Percentiles rank a stretch among this genome's conserved stretches.
phyloP scores from a whole-genome alignment of 2,113 vertebrate genomes.

The Platichthys flesus region DNA sequence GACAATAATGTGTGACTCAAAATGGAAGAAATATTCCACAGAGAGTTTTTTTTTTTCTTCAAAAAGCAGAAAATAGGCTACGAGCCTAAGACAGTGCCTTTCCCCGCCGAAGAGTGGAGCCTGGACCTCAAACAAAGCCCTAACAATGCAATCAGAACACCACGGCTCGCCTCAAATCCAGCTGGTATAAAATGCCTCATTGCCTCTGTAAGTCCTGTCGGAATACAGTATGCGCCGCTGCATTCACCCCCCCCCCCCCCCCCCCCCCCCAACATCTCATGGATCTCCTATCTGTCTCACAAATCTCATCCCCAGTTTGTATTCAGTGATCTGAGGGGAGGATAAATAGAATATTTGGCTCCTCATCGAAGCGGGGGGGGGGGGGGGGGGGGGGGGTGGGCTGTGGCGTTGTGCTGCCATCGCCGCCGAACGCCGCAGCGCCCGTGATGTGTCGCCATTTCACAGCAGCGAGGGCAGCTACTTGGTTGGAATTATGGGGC shows the following conservation, averaged over 20 bases:
- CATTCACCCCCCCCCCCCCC: neutral
- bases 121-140: conserved; percentile 47
- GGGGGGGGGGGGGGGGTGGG: conserved; percentile 26
- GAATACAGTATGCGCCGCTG: conserved; percentile 26
- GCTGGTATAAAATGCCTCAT: conserved; percentile 60
- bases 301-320: conserved; percentile 58
- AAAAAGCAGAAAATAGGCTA: conserved; percentile 22
- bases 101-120: conserved; percentile 4
- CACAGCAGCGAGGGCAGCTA: conserved; percentile 84
- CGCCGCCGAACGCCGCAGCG: conserved; percentile 8
- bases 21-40: conserved; percentile 15
- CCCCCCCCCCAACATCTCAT: neutral
- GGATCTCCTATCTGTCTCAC: conserved; percentile 32
- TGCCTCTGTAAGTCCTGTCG: conserved; percentile 45
- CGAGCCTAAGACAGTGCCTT: neutral
- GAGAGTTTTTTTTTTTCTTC: conserved; percentile 4
- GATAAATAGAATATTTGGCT: conserved; percentile 62
- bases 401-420: conserved; percentile 1
- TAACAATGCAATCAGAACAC: conserved; percentile 62
- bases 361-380: conserved; percentile 32
- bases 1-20: neutral
- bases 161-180: conserved; percentile 49
- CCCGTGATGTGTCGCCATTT: conserved; percentile 83
- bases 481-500: conserved; percentile 88
- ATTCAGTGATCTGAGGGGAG: conserved; percentile 53